Conservation (phyloP, 2,113 vertebrate species). For the Ammodytes marinus region DNA sequence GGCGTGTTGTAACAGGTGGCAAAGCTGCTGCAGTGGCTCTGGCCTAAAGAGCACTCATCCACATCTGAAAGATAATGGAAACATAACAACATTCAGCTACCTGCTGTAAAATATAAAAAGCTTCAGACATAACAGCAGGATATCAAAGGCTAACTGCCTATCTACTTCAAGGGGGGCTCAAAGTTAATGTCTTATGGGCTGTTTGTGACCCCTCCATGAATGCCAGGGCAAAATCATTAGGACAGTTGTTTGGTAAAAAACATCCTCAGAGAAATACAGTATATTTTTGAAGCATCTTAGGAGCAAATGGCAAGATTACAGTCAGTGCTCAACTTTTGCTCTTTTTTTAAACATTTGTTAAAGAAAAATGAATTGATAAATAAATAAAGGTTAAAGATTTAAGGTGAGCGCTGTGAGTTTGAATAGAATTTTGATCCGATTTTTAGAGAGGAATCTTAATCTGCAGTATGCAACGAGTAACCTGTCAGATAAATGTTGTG, state of each 20-base stretch:
- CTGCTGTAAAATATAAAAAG: constrained; percentile 5
- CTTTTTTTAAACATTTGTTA: neutral
- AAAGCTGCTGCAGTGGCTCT: constrained; percentile 88
- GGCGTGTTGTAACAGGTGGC: constrained; percentile 93
- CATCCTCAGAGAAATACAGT: neutral
- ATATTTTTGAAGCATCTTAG: constrained; percentile 4
- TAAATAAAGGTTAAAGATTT: neutral
- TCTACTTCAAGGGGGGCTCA: constrained; percentile 29
- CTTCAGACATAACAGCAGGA: constrained; percentile 43
- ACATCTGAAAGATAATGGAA: constrained; percentile 87
- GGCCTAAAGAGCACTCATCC: constrained; percentile 91
- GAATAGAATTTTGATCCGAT: neutral
- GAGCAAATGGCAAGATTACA: neutral
- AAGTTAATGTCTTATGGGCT: neutral
- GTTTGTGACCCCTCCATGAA: constrained; percentile 16
- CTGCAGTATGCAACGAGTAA: neutral
- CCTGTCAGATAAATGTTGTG: neutral
- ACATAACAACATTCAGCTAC: constrained; percentile 50
- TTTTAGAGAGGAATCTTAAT: neutral
- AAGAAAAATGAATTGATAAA: neutral
- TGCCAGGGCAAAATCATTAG: constrained; percentile 9
- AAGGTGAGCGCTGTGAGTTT: constrained; percentile 1
- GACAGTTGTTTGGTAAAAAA: constrained; percentile 5
- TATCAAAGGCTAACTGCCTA: constrained; percentile 66
- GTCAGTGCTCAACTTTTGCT: neutral